Evolutionary conservation across 2,797 vertebrate genomes (phyloP), one percentile per base, ranked within the genome.

Genomic region (Rhynchotus rufescens): DNA sequence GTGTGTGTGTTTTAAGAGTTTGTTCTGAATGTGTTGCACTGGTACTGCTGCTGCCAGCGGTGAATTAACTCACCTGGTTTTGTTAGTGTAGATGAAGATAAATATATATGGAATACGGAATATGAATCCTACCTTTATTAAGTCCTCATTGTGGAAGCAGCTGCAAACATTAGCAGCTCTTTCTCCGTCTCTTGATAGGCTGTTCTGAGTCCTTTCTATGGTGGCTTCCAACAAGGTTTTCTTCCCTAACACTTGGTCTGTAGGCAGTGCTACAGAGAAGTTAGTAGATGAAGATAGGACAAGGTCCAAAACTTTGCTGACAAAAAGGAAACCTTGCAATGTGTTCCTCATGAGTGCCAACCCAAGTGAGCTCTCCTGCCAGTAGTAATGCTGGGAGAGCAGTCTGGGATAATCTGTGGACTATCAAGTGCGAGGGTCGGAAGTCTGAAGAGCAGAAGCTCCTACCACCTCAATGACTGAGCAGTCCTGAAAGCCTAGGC

Each of bases 11-110:
- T 79, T 59, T 84, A 49, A 25, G 61, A 88, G 45, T 57, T 6
- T 45, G 73, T 87, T 85, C 82, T 82, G 69, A 9, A 3, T 44
- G 44, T 87, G 69, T 59, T 94, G 62, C 73, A 86, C 75, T 22
- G 88, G 32, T 82, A 56, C 45, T 89, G 86, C 75, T 90, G 49
- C 83, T 84, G 51, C 57, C 73, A 80, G 68, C 61, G 59, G 79
- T 95, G 84, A 93, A 91, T 36, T 80, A 90, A 69, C 34, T 40
- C 59, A 66, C 79, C 79, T 78, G 88, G 75, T 92, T 92, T 96
- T 10, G 7, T 87, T 81, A 42, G 45, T 16, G 16, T 78, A 73
- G 84, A 47, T 88, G 86, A 84, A 93, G 68, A 80, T 86, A 80
- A 90, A 76, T 64, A 54, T 75, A 57, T 38, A 65, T 77, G 40